phyloP scores from a whole-genome alignment of 1,140 invertebrate genomes.

The Delia radicum region DNA sequence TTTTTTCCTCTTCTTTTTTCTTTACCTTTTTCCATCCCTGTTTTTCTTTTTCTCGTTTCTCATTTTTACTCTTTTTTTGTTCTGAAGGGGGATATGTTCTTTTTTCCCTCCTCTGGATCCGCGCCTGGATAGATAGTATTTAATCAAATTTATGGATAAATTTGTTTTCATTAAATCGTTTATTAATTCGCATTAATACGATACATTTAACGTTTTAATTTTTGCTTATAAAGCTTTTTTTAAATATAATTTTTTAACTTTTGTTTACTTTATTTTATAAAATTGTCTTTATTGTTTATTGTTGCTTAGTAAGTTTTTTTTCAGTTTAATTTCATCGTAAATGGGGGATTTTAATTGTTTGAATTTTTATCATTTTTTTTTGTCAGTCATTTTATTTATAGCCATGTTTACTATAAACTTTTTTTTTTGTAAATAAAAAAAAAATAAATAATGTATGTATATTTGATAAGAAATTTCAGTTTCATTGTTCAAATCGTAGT shows the following conservation, averaged over 20 bases:
- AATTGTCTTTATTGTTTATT: too few species aligned
- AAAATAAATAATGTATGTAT: background rate
- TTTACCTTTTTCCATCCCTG: too few species aligned
- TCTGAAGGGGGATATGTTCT: too few species aligned
- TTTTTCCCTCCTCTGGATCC: too few species aligned
- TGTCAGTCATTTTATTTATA: background rate
- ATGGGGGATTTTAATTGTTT: constrained; percentile 1
- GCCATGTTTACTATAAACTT: background rate
- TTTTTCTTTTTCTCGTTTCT: too few species aligned
- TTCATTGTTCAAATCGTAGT: too few species aligned
- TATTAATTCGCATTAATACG: background rate
- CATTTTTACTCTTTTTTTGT: too few species aligned
- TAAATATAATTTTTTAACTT: background rate
- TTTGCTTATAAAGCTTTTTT: background rate
- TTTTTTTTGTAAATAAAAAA: background rate
- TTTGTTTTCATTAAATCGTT: background rate
- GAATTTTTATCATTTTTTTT: background rate
- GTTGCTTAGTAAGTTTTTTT: background rate
- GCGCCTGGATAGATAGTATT: too few species aligned
- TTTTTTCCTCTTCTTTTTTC: too few species aligned
- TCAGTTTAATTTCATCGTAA: background rate
- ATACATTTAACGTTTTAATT: background rate
- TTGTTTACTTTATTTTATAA: background rate
- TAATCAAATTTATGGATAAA: background rate
- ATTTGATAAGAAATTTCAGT: background rate